Conservation (phyloP, 2,113 vertebrate species). For the Sylvia atricapilla region DNA sequence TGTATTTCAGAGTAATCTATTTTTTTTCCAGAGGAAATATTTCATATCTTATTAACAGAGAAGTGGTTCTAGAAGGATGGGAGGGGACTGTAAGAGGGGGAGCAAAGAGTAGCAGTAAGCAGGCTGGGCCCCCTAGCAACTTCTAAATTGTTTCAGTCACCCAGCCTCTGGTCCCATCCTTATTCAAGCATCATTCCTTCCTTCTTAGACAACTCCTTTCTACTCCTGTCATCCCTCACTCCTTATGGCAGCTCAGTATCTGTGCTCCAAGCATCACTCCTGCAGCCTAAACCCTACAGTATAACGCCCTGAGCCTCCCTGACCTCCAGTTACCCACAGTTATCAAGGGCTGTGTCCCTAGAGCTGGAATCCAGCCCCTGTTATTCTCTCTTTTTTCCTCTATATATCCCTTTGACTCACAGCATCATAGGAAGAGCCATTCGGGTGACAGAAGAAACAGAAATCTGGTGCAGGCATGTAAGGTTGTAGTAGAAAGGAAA, state of each 20-base stretch:
- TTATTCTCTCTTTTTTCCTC: background rate
- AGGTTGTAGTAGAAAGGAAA: background rate
- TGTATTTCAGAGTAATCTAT: background rate
- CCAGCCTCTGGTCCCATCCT: background rate
- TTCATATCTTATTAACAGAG: background rate
- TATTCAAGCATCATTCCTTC: background rate
- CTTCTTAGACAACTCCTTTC: background rate
- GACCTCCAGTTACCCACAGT: background rate
- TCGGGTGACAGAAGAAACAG: background rate
- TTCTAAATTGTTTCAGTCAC: background rate
- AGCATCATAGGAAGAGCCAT: background rate
- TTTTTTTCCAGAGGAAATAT: background rate
- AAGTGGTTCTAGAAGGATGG: background rate
- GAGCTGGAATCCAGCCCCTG: background rate
- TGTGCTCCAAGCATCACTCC: background rate
- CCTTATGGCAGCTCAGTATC: background rate
- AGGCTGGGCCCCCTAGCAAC: background rate
- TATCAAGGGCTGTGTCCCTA: background rate
- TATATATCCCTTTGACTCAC: background rate
- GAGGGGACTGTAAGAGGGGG: background rate
- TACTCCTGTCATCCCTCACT: background rate
- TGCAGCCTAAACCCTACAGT: background rate
- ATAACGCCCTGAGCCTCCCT: background rate
- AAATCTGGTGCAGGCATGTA: background rate
- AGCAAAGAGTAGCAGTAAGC: background rate